phyloP scores from a whole-genome alignment of 2,113 vertebrate genomes.

The Pachyramphus minor region DNA sequence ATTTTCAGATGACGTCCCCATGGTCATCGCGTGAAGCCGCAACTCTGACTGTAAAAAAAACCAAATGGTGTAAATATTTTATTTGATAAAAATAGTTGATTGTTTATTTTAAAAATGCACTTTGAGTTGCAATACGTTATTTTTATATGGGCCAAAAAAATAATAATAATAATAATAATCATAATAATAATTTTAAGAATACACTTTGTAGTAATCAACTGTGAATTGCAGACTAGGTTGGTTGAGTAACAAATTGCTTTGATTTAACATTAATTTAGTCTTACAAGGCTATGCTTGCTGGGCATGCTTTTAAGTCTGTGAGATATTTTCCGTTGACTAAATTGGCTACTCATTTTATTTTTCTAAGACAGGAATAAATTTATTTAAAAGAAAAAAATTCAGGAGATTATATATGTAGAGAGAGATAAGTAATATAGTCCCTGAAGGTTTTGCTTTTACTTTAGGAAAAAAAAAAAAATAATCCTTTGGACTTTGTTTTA shows the following conservation, averaged over 20 bases:
- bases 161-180: neutral
- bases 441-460: conserved; percentile 66
- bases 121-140: conserved; percentile 87
- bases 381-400: conserved; percentile 67
- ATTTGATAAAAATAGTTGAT: conserved; percentile 81
- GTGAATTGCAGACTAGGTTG: conserved; percentile 75
- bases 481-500: conserved; percentile 68
- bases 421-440: conserved; percentile 58
- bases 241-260: conserved; percentile 69
- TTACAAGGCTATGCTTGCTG: conserved; percentile 77
- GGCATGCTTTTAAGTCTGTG: conserved; percentile 77
- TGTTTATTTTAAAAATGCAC: conserved; percentile 84
- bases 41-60: conserved; percentile 61
- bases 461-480: neutral
- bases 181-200: conserved; percentile 45
- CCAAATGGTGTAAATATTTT: conserved; percentile 84
- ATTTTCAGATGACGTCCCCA: conserved; percentile 97
- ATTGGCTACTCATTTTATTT: conserved; percentile 73
- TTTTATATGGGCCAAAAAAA: conserved; percentile 82
- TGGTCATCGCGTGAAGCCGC: conserved; percentile 92
- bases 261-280: conserved; percentile 65
- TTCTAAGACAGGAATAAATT: conserved; percentile 72
- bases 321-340: conserved; percentile 68
- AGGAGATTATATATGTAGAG: conserved; percentile 69
- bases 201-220: conserved; percentile 76